Conservation (phyloP, 2,797 vertebrate genomes). For the Liasis olivaceus region DNA sequence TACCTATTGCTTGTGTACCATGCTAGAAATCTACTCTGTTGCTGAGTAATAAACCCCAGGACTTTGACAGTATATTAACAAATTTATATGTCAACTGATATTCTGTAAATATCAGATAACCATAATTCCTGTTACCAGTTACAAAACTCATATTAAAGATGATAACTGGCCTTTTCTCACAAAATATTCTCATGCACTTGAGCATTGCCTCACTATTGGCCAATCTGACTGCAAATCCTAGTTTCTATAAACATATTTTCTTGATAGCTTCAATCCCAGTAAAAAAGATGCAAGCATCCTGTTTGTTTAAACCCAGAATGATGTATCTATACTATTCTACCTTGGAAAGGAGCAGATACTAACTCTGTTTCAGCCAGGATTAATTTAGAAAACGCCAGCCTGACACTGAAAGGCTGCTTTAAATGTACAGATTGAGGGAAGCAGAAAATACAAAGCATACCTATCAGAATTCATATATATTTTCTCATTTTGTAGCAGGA, state of each 20-base stretch:
- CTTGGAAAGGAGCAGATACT: not conserved
- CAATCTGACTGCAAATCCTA: not conserved
- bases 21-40: constrained; percentile 47
- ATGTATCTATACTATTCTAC: not conserved
- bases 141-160: not conserved
- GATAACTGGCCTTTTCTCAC: not conserved
- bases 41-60: constrained; percentile 52
- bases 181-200: not conserved
- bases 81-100: constrained; percentile 28
- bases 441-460: not conserved
- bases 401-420: not conserved
- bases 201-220: not conserved
- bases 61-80: constrained; percentile 38
- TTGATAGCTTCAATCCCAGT: constrained; percentile 20
- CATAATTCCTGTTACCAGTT: not conserved
- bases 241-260: constrained; percentile 28
- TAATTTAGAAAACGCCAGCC: not conserved
- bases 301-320: not conserved
- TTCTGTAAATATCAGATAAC: constrained; percentile 23
- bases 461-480: not conserved
- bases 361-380: not conserved
- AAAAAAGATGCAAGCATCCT: not conserved
- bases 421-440: not conserved
- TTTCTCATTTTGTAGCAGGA: not conserved
- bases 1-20: constrained; percentile 48